Conservation (phyloP, 1,140 invertebrate species). For the Pseudomyrmex concolor region DNA sequence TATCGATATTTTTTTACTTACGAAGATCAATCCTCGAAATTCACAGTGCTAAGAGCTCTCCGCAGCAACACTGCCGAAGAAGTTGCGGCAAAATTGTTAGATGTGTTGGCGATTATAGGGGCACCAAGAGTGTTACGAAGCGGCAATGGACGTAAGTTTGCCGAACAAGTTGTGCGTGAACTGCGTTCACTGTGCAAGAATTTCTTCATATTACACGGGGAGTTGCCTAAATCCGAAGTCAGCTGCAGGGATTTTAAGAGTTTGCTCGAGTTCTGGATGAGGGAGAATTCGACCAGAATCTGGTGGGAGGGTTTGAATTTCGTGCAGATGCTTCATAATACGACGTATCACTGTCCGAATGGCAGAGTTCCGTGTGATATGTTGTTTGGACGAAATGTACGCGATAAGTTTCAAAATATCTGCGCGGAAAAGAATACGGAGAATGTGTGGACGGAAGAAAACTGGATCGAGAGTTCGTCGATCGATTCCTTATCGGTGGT, state of each 20-base stretch:
- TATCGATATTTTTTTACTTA: slow-evolving; percentile 81
- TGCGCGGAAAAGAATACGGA: background rate
- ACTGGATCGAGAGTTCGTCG: slow-evolving; percentile 57
- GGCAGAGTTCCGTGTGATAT: slow-evolving; percentile 73
- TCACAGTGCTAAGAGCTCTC: slow-evolving; percentile 77
- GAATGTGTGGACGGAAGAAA: slow-evolving; percentile 67
- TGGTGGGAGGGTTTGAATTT: slow-evolving; percentile 75
- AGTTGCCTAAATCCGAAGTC: slow-evolving; percentile 45
- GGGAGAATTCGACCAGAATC: slow-evolving; percentile 68
- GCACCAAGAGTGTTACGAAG: slow-evolving; percentile 78
- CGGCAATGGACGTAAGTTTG: slow-evolving; percentile 76
- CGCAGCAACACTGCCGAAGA: slow-evolving; percentile 67
- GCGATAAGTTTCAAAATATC: slow-evolving; percentile 49
- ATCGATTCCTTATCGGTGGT: slow-evolving; percentile 17
- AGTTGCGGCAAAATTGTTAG: slow-evolving; percentile 71
- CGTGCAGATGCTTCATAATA: slow-evolving; percentile 76
- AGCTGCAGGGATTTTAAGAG: slow-evolving; percentile 68
- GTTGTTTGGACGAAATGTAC: slow-evolving; percentile 67
- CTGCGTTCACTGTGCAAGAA: slow-evolving; percentile 73
- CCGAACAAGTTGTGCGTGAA: slow-evolving; percentile 77
- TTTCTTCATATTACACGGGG: slow-evolving; percentile 70
- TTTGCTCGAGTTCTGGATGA: slow-evolving; percentile 69
- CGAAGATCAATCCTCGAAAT: slow-evolving; percentile 80
- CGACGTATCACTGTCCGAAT: slow-evolving; percentile 64
- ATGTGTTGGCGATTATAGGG: slow-evolving; percentile 77